Evolutionary conservation across 2,888 invertebrate species (phyloP).

Genomic region (Kryphioiulus occultus): DNA sequence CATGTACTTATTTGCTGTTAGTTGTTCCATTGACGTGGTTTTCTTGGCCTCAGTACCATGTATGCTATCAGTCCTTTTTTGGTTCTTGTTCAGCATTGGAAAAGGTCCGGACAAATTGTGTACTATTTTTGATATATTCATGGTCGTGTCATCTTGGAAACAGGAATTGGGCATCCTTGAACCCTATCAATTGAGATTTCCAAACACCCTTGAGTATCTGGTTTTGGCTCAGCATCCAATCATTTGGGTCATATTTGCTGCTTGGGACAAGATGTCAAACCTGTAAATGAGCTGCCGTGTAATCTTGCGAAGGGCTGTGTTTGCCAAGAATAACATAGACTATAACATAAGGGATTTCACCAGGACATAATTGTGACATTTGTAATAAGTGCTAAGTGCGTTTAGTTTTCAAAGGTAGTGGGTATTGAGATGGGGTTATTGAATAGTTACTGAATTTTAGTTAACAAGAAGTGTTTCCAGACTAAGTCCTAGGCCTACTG

Average conservation of each 20-base stretch:
- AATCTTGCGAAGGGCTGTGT: too few species aligned
- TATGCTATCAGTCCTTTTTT: not conserved
- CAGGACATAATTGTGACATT: too few species aligned
- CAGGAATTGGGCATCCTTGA: not conserved
- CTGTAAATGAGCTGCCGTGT: too few species aligned
- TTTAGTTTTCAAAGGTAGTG: too few species aligned
- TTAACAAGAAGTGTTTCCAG: too few species aligned
- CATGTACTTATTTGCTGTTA: not conserved
- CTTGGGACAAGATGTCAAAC: not conserved
- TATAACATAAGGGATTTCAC: too few species aligned
- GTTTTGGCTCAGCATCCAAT: not conserved
- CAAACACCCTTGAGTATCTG: not conserved
- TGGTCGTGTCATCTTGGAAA: not conserved
- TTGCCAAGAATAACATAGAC: too few species aligned
- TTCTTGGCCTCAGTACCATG: not conserved
- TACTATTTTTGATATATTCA: not conserved
- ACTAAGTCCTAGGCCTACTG: too few species aligned
- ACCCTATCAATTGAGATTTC: not conserved
- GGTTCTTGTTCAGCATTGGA: not conserved
- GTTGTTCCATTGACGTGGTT: not conserved
- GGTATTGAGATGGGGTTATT: too few species aligned
- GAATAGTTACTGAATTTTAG: too few species aligned
- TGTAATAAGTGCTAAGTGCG: too few species aligned
- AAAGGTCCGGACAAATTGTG: not conserved
- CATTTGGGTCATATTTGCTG: not conserved